Percentiles rank a stretch among this genome's conserved stretches.
Evolutionary conservation across 2,888 invertebrate species (phyloP).

Genomic region (Dichetophora obliterata): DNA sequence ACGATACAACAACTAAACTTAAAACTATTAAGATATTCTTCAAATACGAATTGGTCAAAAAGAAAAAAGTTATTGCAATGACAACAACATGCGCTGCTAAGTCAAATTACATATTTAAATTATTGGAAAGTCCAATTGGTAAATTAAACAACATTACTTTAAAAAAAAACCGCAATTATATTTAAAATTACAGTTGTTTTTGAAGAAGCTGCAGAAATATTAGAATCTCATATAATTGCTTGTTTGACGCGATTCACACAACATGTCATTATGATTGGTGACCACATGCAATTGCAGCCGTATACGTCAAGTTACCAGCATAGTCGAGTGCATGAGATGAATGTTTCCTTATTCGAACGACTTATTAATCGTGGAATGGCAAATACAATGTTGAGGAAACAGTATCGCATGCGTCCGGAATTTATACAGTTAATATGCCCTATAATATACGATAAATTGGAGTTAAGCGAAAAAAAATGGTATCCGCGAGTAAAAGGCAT

Average conservation of each 20-base stretch:
- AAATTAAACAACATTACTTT: too few relatives aligned
- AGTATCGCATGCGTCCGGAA: constrained; percentile 83
- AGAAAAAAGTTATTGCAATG: constrained; percentile 77
- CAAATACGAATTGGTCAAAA: constrained; percentile 73
- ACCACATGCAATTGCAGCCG: constrained; percentile 86
- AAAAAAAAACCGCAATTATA: too few relatives aligned
- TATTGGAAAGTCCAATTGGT: constrained; percentile 74
- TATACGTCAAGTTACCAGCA: constrained; percentile 78
- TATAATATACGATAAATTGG: constrained; percentile 76
- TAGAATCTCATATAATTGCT: constrained; percentile 87
- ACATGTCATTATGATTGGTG: constrained; percentile 89
- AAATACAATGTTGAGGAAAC: constrained; percentile 74
- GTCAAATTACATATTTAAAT: constrained; percentile 74
- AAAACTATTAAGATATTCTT: constrained; percentile 73
- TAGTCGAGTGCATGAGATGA: constrained; percentile 77
- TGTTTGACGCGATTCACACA: constrained; percentile 80
- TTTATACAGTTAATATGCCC: constrained; percentile 77
- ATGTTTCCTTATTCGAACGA: constrained; percentile 86
- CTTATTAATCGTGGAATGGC: constrained; percentile 79
- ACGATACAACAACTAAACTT: constrained; percentile 65
- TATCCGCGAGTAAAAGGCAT: constrained; percentile 75
- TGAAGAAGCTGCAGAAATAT: constrained; percentile 91
- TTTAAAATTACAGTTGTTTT: constrained; percentile 75
- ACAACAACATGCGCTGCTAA: constrained; percentile 85
- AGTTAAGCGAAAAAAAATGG: constrained; percentile 72